Evolutionary conservation across 2,113 vertebrate genomes (phyloP).

Genomic region (Atrichornis clamosus): DNA sequence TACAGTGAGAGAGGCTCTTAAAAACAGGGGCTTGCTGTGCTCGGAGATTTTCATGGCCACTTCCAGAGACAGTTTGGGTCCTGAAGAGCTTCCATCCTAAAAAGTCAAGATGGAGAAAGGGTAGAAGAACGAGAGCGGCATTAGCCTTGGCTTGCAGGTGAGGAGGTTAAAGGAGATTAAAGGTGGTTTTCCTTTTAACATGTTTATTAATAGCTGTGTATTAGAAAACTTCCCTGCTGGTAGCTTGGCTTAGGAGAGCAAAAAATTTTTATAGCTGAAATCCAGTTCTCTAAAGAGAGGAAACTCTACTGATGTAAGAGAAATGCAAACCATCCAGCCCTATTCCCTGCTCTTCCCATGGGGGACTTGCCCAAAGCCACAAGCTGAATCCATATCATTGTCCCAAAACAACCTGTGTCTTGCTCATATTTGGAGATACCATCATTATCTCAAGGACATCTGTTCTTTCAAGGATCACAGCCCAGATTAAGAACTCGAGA

Average conservation of each 20-base stretch:
- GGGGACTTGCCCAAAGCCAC: background rate
- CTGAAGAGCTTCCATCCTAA: background rate
- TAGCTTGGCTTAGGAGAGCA: background rate
- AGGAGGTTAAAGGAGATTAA: background rate
- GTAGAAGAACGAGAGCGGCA: background rate
- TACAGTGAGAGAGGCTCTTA: background rate
- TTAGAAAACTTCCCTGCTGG: background rate
- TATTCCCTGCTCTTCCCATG: background rate
- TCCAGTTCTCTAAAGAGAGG: background rate
- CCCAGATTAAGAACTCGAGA: background rate
- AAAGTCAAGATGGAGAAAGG: background rate
- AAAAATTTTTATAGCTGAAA: background rate
- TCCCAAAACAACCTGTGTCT: background rate
- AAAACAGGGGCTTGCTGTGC: background rate
- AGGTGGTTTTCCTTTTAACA: background rate
- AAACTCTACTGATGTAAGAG: background rate
- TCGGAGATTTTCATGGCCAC: background rate
- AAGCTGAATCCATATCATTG: background rate
- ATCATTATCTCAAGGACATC: background rate
- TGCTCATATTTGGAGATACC: fast-evolving
- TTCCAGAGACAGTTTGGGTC: background rate
- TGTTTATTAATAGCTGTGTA: background rate
- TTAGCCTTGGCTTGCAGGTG: background rate
- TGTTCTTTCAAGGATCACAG: background rate
- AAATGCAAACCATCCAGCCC: background rate